Percentiles rank a stretch among this genome's conserved stretches.
Evolutionary conservation across 2,888 invertebrate species (phyloP).

Genomic region (Cinara cedri): DNA sequence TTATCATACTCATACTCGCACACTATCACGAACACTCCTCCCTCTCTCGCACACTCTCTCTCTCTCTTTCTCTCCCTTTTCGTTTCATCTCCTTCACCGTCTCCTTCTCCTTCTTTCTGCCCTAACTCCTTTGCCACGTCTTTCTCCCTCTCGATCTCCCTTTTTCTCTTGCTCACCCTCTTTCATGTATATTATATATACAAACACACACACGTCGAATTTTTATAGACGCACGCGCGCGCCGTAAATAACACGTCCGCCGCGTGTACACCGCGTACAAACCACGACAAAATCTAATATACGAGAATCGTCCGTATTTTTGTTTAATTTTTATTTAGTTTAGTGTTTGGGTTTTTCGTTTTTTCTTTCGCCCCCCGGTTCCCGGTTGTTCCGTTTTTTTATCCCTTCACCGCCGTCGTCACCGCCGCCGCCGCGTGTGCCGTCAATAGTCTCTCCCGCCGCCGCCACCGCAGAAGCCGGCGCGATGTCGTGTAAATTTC

Average conservation of each 20-base stretch:
- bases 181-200: too few species aligned
- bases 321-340: too few species aligned
- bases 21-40: background rate
- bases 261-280: background rate
- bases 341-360: too few species aligned
- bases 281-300: too few species aligned
- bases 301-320: too few species aligned
- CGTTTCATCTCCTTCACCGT: too few species aligned
- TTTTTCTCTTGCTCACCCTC: too few species aligned
- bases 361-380: too few species aligned
- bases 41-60: background rate
- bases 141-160: too few species aligned
- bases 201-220: background rate
- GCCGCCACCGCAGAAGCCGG: constrained; percentile 19
- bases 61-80: background rate
- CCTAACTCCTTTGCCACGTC: too few species aligned
- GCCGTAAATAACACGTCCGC: background rate
- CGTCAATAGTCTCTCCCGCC: background rate
- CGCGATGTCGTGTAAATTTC: constrained; percentile 21
- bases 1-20: background rate
- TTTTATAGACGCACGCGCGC: background rate
- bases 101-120: too few species aligned
- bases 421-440: constrained; percentile 7
- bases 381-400: too few species aligned
- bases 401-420: background rate